Conservation (phyloP, 2,888 invertebrate species). For the Eristalis arbustorum region DNA sequence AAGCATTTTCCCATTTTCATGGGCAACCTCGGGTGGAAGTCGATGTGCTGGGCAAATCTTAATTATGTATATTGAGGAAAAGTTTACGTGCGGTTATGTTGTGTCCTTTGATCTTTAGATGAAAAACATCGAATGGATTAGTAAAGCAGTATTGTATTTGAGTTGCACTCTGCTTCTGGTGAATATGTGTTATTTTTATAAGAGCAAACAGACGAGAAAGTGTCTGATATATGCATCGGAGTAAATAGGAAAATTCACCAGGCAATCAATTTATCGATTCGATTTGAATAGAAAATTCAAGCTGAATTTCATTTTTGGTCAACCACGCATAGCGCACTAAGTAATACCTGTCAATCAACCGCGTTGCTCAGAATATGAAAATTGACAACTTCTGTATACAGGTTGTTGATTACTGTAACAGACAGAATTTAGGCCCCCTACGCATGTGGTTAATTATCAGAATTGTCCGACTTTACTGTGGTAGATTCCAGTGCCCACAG, state of each 20-base stretch:
- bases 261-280: too few relatives aligned
- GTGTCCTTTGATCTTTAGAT: too few relatives aligned
- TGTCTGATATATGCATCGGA: too few relatives aligned
- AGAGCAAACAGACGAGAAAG: too few relatives aligned
- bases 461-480: not conserved
- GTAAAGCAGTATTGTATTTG: too few relatives aligned
- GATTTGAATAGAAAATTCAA: not conserved
- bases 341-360: not conserved
- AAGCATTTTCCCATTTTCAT: conserved; percentile 10
- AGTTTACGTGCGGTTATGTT: not conserved
- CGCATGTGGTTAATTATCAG: not conserved
- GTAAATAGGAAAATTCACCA: too few relatives aligned
- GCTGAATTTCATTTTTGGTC: not conserved
- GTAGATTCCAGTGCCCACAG: not conserved
- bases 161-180: too few relatives aligned
- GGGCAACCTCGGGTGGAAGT: not conserved
- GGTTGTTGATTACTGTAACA: not conserved
- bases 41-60: not conserved
- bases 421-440: not conserved
- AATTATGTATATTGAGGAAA: not conserved
- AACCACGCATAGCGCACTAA: not conserved
- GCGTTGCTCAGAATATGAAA: not conserved
- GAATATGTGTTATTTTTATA: too few relatives aligned
- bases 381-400: not conserved
- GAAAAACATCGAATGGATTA: too few relatives aligned